A percentile compares a stretch with the other conserved stretches of the same genome.
Evolutionary conservation across 2,113 vertebrate species (phyloP).

Genomic region (Emydura subglobosa): DNA sequence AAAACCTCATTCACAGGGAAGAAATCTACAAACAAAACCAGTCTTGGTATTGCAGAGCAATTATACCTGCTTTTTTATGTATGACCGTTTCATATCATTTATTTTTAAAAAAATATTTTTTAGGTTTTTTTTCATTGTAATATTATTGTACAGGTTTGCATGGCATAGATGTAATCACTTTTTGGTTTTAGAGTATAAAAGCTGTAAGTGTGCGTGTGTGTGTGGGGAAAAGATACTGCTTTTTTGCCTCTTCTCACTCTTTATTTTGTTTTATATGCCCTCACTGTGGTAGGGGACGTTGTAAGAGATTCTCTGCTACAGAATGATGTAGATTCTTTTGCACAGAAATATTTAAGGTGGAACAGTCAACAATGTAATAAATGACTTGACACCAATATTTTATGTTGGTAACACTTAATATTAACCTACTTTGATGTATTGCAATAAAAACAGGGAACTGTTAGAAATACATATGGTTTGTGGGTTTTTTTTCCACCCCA

Average conservation of each 20-base stretch:
- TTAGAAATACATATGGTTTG: constrained; percentile 77
- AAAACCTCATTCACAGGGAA: constrained; percentile 51
- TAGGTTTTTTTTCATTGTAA: constrained; percentile 90
- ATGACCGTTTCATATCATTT: constrained; percentile 90
- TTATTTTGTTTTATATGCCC: constrained; percentile 84
- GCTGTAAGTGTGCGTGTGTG: constrained; percentile 74
- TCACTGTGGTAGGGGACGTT: constrained; percentile 88
- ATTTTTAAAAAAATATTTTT: constrained; percentile 83
- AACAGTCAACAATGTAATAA: constrained; percentile 87
- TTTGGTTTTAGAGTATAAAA: constrained; percentile 83
- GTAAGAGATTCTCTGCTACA: constrained; percentile 91
- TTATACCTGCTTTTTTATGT: constrained; percentile 91
- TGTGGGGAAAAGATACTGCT: constrained; percentile 72
- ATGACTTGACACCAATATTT: constrained; percentile 87
- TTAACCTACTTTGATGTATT: constrained; percentile 97
- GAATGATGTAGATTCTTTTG: constrained; percentile 93
- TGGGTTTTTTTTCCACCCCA: constrained; percentile 56
- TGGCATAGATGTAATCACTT: constrained; percentile 96
- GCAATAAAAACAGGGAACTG: constrained; percentile 97
- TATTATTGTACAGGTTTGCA: constrained; percentile 99
- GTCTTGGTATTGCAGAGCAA: constrained; percentile 85
- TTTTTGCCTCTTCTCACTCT: constrained; percentile 80
- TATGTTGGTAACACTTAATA: constrained; percentile 91
- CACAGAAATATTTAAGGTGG: constrained; percentile 99
- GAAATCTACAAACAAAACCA: constrained; percentile 75